Conservation (phyloP, 2,797 vertebrate genomes). For the Clarias pachynema region DNA sequence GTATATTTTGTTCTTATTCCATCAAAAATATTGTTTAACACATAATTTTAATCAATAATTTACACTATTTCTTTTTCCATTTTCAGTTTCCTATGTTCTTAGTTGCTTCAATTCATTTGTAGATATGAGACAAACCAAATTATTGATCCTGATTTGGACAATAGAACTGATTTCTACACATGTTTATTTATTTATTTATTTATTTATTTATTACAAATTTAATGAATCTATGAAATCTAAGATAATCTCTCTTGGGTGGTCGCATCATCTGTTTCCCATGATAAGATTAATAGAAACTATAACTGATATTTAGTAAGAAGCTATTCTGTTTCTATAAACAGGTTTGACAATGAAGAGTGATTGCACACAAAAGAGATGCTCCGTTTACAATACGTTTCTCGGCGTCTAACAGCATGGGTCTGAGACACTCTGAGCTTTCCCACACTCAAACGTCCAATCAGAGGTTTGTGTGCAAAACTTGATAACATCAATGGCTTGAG, state of each 20-base stretch:
- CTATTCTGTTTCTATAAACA: slow-evolving; percentile 32
- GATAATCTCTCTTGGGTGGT: slow-evolving; percentile 1
- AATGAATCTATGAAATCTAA: not conserved
- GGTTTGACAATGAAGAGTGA: slow-evolving; percentile 36
- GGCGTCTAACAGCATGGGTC: slow-evolving; percentile 55
- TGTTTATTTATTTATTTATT: too few species aligned
- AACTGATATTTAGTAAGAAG: slow-evolving; percentile 30
- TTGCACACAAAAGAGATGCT: slow-evolving; percentile 40
- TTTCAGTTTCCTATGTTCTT: not conserved
- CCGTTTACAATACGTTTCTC: slow-evolving; percentile 50
- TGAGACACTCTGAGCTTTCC: slow-evolving; percentile 57
- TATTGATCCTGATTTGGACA: not conserved
- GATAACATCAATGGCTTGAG: slow-evolving; percentile 58
- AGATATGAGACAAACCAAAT: not conserved
- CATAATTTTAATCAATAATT: not conserved
- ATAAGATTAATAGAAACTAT: not conserved
- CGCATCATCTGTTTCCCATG: slow-evolving; percentile 6
- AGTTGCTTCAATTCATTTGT: not conserved
- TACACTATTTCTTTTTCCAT: not conserved
- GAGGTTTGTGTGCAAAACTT: slow-evolving; percentile 40
- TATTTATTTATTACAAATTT: too few species aligned
- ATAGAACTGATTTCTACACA: not conserved
- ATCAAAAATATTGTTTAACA: not conserved
- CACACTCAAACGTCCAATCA: slow-evolving; percentile 59
- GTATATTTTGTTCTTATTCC: not conserved